A percentile compares a stretch with the other conserved stretches of the same genome.
Conservation (phyloP, 2,888 invertebrate genomes). For the Ochropleura plecta region DNA sequence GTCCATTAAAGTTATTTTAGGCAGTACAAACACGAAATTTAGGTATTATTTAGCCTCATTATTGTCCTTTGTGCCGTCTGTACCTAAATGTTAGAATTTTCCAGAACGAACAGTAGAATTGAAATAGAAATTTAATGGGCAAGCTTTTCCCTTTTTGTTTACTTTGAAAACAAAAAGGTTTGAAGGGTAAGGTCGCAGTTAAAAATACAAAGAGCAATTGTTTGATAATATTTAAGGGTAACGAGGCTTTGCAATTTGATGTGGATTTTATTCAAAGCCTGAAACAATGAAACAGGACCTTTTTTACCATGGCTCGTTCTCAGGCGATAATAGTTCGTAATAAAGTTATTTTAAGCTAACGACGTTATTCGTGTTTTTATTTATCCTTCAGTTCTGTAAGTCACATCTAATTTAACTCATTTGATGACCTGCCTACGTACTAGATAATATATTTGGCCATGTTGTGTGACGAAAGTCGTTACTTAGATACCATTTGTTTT, state of each 20-base stretch:
- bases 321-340: slow-evolving; percentile 3
- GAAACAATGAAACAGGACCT: slow-evolving; percentile 18
- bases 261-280: slow-evolving; percentile 14
- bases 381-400: slow-evolving; percentile 19
- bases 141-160: slow-evolving; percentile 31
- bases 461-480: slow-evolving; percentile 58
- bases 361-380: slow-evolving; percentile 5
- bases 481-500: slow-evolving; percentile 49
- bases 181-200: slow-evolving; percentile 30
- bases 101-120: slow-evolving; percentile 20
- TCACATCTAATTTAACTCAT: slow-evolving; percentile 26
- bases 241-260: slow-evolving; percentile 19
- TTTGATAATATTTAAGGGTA: slow-evolving; percentile 38
- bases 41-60: slow-evolving; percentile 23
- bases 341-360: slow-evolving; percentile 13
- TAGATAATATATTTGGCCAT: slow-evolving; percentile 39
- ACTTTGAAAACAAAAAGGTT: slow-evolving; percentile 47
- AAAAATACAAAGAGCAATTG: slow-evolving; percentile 48
- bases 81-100: slow-evolving; percentile 26
- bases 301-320: slow-evolving; percentile 11
- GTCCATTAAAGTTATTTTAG: slow-evolving; percentile 1
- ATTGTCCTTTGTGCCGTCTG: neutral
- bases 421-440: slow-evolving; percentile 45
- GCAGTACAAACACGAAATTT: slow-evolving; percentile 6
- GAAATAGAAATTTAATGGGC: slow-evolving; percentile 40